Conservation (phyloP, 2,113 vertebrate species). For the Notothenia coriiceps region DNA sequence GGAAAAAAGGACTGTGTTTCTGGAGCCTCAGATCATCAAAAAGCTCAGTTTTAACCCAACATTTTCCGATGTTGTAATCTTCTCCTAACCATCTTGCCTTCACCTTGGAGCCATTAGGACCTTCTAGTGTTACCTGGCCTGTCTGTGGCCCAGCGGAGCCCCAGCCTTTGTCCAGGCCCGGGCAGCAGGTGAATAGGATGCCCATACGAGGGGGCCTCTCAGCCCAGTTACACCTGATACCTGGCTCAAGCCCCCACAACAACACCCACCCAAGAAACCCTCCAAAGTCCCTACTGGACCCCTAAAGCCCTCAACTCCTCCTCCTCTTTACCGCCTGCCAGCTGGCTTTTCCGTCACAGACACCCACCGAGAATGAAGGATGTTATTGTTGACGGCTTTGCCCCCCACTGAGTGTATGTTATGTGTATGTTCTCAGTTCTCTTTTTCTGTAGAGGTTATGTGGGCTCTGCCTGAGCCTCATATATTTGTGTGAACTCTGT, state of each 20-base stretch:
- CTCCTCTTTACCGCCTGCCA: constrained; percentile 57
- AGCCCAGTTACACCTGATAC: constrained; percentile 77
- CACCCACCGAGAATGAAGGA: constrained; percentile 63
- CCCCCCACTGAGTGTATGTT: constrained; percentile 38
- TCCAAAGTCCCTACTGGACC: constrained; percentile 51
- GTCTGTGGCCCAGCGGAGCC: constrained; percentile 62
- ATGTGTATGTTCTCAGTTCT: constrained; percentile 53
- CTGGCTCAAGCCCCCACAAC: constrained; percentile 55
- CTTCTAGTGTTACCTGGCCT: constrained; percentile 75
- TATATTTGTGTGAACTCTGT: constrained; percentile 73
- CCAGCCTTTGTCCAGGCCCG: constrained; percentile 61
- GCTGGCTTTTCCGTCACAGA: constrained; percentile 50
- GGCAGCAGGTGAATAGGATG: constrained; percentile 74
- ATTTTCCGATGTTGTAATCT: constrained; percentile 73
- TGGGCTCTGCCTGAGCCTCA: constrained; percentile 66
- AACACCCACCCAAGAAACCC: constrained; percentile 33
- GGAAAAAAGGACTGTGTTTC: constrained; percentile 27
- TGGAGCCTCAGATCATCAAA: constrained; percentile 31
- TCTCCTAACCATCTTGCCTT: constrained; percentile 66
- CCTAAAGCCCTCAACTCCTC: constrained; percentile 44
- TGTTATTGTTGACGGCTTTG: constrained; percentile 68
- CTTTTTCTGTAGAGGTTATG: constrained; percentile 49
- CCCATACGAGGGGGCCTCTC: constrained; percentile 72
- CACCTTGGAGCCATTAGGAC: constrained; percentile 72
- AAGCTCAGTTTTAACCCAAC: constrained; percentile 44